Evolutionary conservation across 2,888 invertebrate genomes (phyloP), one percentile per base, ranked within the genome.

Genomic region (Andrena fulva): DNA sequence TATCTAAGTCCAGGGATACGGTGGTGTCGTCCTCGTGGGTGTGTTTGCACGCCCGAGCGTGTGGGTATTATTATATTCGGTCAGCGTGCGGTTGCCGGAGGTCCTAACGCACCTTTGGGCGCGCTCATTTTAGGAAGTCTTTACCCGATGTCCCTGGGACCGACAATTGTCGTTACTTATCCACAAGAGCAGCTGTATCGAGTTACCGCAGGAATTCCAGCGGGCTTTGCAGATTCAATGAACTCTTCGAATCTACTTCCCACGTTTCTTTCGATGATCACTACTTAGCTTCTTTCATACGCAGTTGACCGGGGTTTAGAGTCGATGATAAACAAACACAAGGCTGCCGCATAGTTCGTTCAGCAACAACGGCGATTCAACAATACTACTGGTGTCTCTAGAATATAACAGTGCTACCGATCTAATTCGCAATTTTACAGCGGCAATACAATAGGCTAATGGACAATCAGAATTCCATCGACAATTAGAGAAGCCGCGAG

Each of bases 1-100:
- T 88, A 87, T 82, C 85, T 80, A 87, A 87, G 83, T 68, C 54
- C 29, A 7, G 59, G 60, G 62, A 70, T 66, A 82, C 68, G 27
- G 33, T 20, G 75, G 66, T 48, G 60, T 33, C 42, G 48, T 69
- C 59, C 52, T 12, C 48, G 33, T 63, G 67, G 2, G 35, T 72
- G 67, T 82, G 52, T 87, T 86, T 79, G 81, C 71, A 83, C 68
- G 62, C 60, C 73, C 42, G 66, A 80, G 75, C 67, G 80, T 60
- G 52, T 16, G 42, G 62, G 35, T 6, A 42, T 16, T 52, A 78
- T 75, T 60, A 62, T 56, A 79, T 27, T 74, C 24, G 56, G 64
- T 24, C 64, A 56, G 77, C 75, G 67, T 31, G 80, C 64, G 63
- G 66, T 71, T 63, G 56, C 60, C 12, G 20, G 31, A 5, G 10